These are phyloP conservation scores for Pithys albifrons DNA, from an alignment of 2,113 vertebrate genomes.

Conservation along the genomic window DNA sequence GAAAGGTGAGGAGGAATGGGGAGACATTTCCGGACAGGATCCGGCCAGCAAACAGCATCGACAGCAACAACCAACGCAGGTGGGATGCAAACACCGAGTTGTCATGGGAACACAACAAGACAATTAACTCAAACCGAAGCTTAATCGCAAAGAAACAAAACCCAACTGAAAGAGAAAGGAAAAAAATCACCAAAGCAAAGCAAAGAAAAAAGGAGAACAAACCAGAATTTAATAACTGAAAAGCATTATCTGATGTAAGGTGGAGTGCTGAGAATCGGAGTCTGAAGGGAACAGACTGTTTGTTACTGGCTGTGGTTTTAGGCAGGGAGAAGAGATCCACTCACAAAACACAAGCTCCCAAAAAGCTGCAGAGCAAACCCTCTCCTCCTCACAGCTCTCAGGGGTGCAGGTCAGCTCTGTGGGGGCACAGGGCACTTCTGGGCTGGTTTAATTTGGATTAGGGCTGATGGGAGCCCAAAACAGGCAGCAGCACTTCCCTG, in stretches of 20 bases:
- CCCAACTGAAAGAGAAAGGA: slow-evolving; percentile 33
- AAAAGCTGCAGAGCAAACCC: background rate
- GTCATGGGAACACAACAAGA: slow-evolving; percentile 84
- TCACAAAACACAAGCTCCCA: slow-evolving; percentile 71
- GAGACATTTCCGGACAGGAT: slow-evolving; percentile 53
- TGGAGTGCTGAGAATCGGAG: slow-evolving; percentile 77
- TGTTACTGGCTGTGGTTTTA: background rate
- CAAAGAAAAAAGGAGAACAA: slow-evolving; percentile 2
- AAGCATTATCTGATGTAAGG: slow-evolving; percentile 64
- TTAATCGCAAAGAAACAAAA: slow-evolving; percentile 75
- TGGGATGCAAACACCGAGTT: slow-evolving; percentile 73
- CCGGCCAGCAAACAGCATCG: slow-evolving; percentile 71
- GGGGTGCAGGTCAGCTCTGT: background rate
- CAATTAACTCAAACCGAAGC: slow-evolving; percentile 74
- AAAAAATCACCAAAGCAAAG: background rate
- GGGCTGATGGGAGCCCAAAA: background rate
- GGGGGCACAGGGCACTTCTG: background rate
- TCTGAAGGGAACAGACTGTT: slow-evolving; percentile 70
- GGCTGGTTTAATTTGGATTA: background rate
- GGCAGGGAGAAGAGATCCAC: slow-evolving; percentile 23
- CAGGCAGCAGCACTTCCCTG: background rate
- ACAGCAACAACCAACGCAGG: slow-evolving; percentile 73
- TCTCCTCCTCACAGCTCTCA: background rate
- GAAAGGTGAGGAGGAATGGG: slow-evolving; percentile 70
- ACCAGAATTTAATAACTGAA: slow-evolving; percentile 46